Evolutionary conservation across 2,113 vertebrate species (phyloP).

Genomic region (Lichenostomus cassidix): DNA sequence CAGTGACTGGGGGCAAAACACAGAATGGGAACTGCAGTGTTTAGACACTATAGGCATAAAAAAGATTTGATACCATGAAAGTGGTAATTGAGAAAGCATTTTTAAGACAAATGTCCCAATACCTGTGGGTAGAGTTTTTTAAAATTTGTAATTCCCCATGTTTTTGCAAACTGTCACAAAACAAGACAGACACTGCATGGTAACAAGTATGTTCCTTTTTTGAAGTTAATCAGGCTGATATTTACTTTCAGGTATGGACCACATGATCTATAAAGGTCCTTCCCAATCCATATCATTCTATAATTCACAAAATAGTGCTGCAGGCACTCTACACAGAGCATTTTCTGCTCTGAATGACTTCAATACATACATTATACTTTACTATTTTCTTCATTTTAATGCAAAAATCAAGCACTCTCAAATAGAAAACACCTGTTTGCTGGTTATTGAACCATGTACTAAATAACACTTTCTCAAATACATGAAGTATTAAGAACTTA

Average conservation of each 20-base stretch:
- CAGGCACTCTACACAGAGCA: neutral
- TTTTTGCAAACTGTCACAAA: neutral
- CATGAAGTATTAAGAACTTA: constrained; percentile 63
- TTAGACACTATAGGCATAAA: neutral
- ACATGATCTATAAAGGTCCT: neutral
- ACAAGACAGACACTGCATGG: neutral
- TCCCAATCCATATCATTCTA: neutral
- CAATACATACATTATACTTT: neutral
- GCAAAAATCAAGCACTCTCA: neutral
- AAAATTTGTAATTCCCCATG: neutral
- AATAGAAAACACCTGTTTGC: neutral
- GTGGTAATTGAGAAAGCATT: neutral
- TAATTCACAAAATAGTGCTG: neutral
- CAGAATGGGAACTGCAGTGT: neutral
- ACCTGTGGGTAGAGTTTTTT: neutral
- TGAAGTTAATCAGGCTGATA: neutral
- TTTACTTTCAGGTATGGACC: neutral
- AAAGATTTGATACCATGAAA: neutral
- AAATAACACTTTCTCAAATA: neutral
- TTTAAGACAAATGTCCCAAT: neutral
- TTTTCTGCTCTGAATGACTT: neutral
- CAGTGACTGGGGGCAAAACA: neutral
- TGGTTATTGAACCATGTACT: neutral
- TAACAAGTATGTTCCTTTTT: neutral
- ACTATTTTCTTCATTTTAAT: neutral